Evolutionary conservation across 2,797 vertebrate species (phyloP).

Genomic region (Leuciscus waleckii): DNA sequence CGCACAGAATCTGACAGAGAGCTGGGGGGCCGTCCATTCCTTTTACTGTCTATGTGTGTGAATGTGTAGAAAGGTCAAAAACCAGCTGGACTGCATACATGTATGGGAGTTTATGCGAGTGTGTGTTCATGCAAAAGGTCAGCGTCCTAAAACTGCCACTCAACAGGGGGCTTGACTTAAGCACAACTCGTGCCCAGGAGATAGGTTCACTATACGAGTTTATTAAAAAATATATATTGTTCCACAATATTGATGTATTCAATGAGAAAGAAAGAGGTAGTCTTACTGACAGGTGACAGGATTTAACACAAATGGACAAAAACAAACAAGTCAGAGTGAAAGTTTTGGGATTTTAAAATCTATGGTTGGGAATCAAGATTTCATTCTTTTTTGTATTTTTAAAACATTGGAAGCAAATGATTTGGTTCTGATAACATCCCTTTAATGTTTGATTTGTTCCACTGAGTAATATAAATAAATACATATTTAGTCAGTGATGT

Average conservation of each 20-base stretch:
- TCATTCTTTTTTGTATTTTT: neutral
- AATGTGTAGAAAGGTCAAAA: conserved; percentile 60
- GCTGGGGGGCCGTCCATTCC: conserved; percentile 32
- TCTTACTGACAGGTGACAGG: conserved; percentile 10
- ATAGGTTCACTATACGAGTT: conserved; percentile 38
- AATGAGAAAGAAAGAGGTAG: neutral
- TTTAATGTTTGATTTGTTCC: neutral
- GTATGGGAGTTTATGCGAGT: conserved; percentile 30
- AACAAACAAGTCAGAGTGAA: neutral
- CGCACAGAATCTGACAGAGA: conserved; percentile 35
- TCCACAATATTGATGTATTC: neutral
- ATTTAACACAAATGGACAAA: neutral
- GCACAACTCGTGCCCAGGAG: neutral
- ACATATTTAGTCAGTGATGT: too few relatives aligned
- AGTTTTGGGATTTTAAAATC: neutral
- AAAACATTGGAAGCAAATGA: neutral
- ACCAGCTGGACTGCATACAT: conserved; percentile 19
- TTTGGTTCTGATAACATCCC: neutral
- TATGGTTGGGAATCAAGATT: neutral
- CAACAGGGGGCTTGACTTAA: conserved; percentile 17
- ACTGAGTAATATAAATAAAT: too few relatives aligned
- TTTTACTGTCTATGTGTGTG: conserved; percentile 50
- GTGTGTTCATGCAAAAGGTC: conserved; percentile 54
- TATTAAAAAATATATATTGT: conserved; percentile 12
- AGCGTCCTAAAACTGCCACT: conserved; percentile 51